These are phyloP conservation scores for Aurelia aurita DNA, from an alignment of 30 jellyfish, hydroid and myxozoan genomes.

Conservation along the genomic window DNA sequence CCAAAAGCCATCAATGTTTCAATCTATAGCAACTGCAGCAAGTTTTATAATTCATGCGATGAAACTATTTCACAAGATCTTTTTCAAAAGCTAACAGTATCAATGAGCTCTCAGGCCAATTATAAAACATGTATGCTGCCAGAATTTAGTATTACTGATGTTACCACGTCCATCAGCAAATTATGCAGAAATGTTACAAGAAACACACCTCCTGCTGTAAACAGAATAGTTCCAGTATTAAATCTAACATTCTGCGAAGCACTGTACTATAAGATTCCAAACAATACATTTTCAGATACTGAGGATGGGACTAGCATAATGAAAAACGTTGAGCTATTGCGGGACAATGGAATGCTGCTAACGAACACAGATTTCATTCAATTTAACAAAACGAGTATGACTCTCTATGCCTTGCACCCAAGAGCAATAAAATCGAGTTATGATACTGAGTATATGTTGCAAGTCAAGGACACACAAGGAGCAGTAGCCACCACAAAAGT, in stretches of 20 bases:
- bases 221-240: neutral
- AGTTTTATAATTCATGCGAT: neutral
- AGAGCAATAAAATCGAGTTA: neutral
- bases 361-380: constrained; percentile 17
- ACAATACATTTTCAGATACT: constrained; percentile 47
- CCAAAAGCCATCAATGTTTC: constrained; percentile 18
- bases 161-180: neutral
- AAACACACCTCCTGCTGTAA: constrained; percentile 46
- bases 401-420: constrained; percentile 17
- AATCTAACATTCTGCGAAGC: constrained; percentile 36
- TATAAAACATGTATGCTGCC: constrained; percentile 35
- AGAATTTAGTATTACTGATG: constrained; percentile 23
- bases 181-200: constrained; percentile 8
- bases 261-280: constrained; percentile 41
- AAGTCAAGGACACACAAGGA: constrained; percentile 45
- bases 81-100: neutral
- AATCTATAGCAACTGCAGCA: constrained; percentile 36
- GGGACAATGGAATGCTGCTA: neutral
- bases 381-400: constrained; percentile 17
- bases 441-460: constrained; percentile 1
- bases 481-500: constrained; percentile 2
- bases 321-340: constrained; percentile 1
- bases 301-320: constrained; percentile 35
- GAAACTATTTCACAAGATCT: neutral
- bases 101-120: neutral